Percentiles rank a stretch among this genome's conserved stretches.
These are phyloP conservation scores for Lydus trimaculatus DNA, from an alignment of 2,888 invertebrate genomes.

Conservation along the genomic window DNA sequence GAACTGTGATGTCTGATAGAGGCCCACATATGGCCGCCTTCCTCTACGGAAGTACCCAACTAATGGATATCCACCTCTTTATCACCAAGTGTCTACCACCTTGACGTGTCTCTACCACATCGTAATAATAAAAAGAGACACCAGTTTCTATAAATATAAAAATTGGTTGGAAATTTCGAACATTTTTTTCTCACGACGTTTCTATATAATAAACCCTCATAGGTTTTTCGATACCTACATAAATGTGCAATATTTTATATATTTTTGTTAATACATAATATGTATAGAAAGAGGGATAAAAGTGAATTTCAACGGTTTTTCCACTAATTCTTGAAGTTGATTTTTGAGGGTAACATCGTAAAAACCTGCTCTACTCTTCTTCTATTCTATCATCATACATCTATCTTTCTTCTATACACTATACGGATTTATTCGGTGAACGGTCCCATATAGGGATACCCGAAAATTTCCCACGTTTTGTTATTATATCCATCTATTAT, in stretches of 20 bases:
- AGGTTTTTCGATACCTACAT: background rate
- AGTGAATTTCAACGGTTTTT: background rate
- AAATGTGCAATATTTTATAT: background rate
- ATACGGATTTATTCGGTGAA: background rate
- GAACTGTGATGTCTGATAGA: constrained; percentile 6
- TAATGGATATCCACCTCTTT: constrained; percentile 24
- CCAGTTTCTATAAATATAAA: background rate
- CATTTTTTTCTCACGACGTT: background rate
- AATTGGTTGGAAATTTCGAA: background rate
- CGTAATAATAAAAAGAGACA: background rate
- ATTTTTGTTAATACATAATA: background rate
- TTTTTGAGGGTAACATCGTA: background rate
- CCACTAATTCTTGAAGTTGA: background rate
- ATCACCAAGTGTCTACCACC: constrained; percentile 24
- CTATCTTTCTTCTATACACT: background rate
- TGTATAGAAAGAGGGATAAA: background rate
- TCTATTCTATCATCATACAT: background rate
- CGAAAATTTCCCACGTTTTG: constrained; percentile 4
- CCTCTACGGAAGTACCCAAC: constrained; percentile 43
- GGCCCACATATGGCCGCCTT: constrained; percentile 43
- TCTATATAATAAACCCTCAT: background rate
- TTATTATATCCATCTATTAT: background rate
- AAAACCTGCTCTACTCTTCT: background rate
- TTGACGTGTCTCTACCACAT: constrained; percentile 7
- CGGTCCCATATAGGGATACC: constrained; percentile 2